These are phyloP conservation scores for Lasioglossum pauxillum DNA, from an alignment of 2,888 invertebrate genomes.

Conservation along the genomic window DNA sequence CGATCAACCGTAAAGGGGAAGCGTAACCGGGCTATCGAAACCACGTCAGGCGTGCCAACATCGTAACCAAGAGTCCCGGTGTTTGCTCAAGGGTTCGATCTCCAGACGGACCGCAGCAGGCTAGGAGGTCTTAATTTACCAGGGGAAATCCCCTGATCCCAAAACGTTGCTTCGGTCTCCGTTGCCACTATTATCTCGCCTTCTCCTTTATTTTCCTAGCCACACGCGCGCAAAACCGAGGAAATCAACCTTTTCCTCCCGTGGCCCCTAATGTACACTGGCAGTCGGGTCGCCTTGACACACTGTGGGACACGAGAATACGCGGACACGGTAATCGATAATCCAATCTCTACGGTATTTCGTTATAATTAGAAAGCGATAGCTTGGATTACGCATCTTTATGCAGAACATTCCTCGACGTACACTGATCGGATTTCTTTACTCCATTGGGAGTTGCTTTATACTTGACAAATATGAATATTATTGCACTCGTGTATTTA, in stretches of 20 bases:
- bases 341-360: background rate
- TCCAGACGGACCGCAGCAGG: background rate
- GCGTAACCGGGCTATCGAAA: slow-evolving; percentile 8
- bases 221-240: slow-evolving; percentile 8
- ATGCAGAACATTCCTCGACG: background rate
- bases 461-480: background rate
- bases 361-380: background rate
- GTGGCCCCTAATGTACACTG: background rate
- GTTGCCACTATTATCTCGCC: slow-evolving; percentile 30
- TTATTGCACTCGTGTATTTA: background rate
- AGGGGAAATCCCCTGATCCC: slow-evolving; percentile 45
- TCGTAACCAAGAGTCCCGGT: slow-evolving; percentile 21
- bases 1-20: background rate
- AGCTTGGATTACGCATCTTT: background rate
- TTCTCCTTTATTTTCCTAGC: slow-evolving; percentile 38
- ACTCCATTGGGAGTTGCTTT: background rate
- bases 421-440: background rate
- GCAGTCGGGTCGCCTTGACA: background rate
- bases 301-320: background rate
- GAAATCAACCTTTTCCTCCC: slow-evolving; percentile 9
- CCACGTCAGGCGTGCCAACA: slow-evolving; percentile 17
- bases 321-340: background rate
- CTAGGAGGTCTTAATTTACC: slow-evolving; percentile 41
- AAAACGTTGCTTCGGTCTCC: slow-evolving; percentile 4
- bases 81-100: slow-evolving; percentile 46